Conservation (phyloP, 37 sponge, comb jelly and placozoan genomes). For the Geodia barretti region DNA sequence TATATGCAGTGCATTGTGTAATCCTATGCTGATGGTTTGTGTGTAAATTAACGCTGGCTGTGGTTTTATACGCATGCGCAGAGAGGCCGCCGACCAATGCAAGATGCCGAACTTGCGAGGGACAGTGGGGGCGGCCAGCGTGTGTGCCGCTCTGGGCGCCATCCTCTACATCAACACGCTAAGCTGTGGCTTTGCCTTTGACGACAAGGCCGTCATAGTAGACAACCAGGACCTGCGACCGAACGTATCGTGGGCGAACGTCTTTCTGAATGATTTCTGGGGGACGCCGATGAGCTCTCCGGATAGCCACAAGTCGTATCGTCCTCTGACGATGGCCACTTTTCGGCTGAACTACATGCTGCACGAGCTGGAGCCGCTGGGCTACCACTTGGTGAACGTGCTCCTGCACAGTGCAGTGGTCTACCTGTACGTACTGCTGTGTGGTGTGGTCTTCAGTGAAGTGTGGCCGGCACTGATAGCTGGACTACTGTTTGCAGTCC, state of each 20-base stretch:
- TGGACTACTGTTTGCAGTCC: conserved; percentile 74
- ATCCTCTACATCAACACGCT: conserved; percentile 74
- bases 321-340: conserved; percentile 85
- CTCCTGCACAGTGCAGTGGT: conserved; percentile 81
- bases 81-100: no score
- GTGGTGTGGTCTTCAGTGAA: conserved; percentile 44
- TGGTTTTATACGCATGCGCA: no score
- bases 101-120: no score
- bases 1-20: no score
- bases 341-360: conserved; percentile 89
- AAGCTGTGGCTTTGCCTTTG: conserved; percentile 80
- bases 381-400: conserved; percentile 91
- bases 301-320: conserved; percentile 93
- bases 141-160: conserved; percentile 42
- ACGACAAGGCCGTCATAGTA: conserved; percentile 78
- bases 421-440: conserved; percentile 70
- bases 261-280: conserved; percentile 93
- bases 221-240: conserved; percentile 81
- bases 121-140: no score
- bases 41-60: no score
- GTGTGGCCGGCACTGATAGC: conserved; percentile 67
- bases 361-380: conserved; percentile 78
- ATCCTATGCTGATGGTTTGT: no score
- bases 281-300: conserved; percentile 87
- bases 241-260: conserved; percentile 61